phyloP scores from a whole-genome alignment of 2,888 invertebrate species.

The Lasius fuliginosus region DNA sequence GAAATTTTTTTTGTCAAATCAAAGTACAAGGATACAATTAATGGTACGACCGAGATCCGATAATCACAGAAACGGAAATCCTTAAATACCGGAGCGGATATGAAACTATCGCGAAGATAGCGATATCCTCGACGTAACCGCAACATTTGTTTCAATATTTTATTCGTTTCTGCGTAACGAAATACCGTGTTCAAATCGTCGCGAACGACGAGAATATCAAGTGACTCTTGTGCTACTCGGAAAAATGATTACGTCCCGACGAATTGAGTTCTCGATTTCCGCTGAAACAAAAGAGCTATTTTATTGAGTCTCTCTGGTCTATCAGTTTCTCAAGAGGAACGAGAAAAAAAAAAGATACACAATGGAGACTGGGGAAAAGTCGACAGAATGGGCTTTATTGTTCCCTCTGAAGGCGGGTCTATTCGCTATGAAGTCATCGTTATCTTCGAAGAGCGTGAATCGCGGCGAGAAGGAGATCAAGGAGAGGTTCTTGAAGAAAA shows the following conservation, averaged over 20 bases:
- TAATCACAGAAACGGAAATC: conserved; percentile 59
- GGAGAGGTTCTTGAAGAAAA: conserved; percentile 67
- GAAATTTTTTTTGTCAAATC: not conserved
- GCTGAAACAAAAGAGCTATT: not conserved
- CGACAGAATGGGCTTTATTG: conserved; percentile 88
- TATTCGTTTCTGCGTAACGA: not conserved
- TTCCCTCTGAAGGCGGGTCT: conserved; percentile 88
- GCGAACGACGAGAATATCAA: not conserved
- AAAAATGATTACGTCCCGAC: conserved; percentile 9
- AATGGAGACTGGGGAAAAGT: conserved; percentile 86
- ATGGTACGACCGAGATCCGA: conserved; percentile 54
- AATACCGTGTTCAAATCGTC: not conserved
- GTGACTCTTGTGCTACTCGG: not conserved
- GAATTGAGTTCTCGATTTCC: conserved; percentile 3
- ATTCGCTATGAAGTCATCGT: conserved; percentile 87
- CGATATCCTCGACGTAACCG: conserved; percentile 40
- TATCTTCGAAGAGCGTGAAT: conserved; percentile 81
- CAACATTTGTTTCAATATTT: not conserved
- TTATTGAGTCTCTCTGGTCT: conserved; percentile 18
- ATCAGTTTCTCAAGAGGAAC: conserved; percentile 8
- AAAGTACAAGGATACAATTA: conserved; percentile 19
- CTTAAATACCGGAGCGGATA: conserved; percentile 59
- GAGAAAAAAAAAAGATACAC: not conserved
- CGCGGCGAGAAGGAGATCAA: conserved; percentile 80
- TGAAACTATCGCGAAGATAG: conserved; percentile 61